A percentile compares a stretch with the other conserved stretches of the same genome.
phyloP scores from a whole-genome alignment of 2,888 invertebrate genomes.

The Archips crataeganus region DNA sequence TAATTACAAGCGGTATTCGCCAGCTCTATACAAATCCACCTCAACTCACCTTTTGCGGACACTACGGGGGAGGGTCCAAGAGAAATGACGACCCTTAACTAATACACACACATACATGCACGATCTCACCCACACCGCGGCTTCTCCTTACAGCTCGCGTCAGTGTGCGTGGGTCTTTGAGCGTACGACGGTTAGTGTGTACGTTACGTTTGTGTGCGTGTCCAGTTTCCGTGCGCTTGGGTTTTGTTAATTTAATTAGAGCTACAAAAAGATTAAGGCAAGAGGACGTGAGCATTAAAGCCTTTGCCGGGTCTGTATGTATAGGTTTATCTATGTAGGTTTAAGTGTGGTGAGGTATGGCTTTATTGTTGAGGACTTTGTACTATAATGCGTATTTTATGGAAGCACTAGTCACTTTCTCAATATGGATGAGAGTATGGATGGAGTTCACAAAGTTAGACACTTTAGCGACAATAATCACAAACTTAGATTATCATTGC shows the following conservation, averaged over 20 bases:
- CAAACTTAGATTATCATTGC: too few relatives aligned
- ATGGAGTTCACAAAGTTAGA: too few relatives aligned
- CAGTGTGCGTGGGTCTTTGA: slow-evolving; percentile 56
- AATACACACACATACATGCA: slow-evolving; percentile 81
- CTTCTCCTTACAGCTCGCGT: slow-evolving; percentile 51
- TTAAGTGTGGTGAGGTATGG: slow-evolving; percentile 1
- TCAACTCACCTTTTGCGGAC: slow-evolving; percentile 86
- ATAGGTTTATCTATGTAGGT: neutral
- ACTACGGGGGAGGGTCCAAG: slow-evolving; percentile 86
- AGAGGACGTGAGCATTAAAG: slow-evolving; percentile 80
- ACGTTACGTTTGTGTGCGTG: slow-evolving; percentile 65
- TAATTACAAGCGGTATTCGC: slow-evolving; percentile 26
- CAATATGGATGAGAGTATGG: neutral
- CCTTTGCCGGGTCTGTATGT: slow-evolving; percentile 65
- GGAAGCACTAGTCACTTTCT: neutral
- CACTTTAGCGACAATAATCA: too few relatives aligned
- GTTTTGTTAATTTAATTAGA: slow-evolving; percentile 86
- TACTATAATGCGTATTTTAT: neutral
- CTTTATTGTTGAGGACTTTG: neutral
- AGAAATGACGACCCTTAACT: slow-evolving; percentile 87
- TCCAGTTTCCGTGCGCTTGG: slow-evolving; percentile 84
- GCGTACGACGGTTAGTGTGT: slow-evolving; percentile 45
- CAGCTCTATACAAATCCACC: slow-evolving; percentile 67
- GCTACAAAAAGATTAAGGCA: slow-evolving; percentile 85
- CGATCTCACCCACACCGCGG: slow-evolving; percentile 67